Evolutionary conservation across 2,797 vertebrate species (phyloP).

Genomic region (Myripristis jacobus): DNA sequence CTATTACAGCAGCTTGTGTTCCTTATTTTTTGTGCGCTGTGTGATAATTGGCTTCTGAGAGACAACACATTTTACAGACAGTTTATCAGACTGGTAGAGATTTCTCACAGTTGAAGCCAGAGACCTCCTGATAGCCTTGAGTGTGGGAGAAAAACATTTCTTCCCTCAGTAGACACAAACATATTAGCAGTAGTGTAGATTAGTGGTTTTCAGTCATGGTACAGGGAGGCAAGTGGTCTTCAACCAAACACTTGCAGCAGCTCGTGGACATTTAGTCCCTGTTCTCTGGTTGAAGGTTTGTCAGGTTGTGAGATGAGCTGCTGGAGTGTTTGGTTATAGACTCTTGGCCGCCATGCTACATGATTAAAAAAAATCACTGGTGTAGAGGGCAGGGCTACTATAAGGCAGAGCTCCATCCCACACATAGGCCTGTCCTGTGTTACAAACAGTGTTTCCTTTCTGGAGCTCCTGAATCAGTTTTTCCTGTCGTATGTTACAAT

Average conservation of each 20-base stretch:
- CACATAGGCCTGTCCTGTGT: conserved; percentile 53
- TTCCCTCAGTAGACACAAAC: neutral
- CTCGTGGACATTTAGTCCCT: neutral
- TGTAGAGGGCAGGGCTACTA: conserved; percentile 11
- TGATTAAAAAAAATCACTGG: conserved; percentile 14
- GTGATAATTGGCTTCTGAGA: neutral
- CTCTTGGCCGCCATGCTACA: neutral
- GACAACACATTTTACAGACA: neutral
- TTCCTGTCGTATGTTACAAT: conserved; percentile 77
- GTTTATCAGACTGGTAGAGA: neutral
- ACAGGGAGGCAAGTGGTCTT: neutral
- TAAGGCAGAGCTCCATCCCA: conserved; percentile 35
- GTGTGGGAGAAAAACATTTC: neutral
- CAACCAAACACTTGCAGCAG: neutral
- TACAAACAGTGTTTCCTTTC: conserved; percentile 71
- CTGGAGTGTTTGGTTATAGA: neutral
- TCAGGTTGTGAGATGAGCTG: conserved; percentile 13
- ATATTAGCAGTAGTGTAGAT: too few species aligned
- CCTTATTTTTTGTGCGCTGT: too few species aligned
- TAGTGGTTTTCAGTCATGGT: neutral
- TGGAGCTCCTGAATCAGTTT: conserved; percentile 81
- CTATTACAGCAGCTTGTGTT: too few species aligned
- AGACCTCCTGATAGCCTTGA: neutral
- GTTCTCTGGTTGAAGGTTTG: neutral
- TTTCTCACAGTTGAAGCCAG: neutral